Evolutionary conservation across 1,140 invertebrate genomes (phyloP).

Genomic region (Scaptomyza hsui): DNA sequence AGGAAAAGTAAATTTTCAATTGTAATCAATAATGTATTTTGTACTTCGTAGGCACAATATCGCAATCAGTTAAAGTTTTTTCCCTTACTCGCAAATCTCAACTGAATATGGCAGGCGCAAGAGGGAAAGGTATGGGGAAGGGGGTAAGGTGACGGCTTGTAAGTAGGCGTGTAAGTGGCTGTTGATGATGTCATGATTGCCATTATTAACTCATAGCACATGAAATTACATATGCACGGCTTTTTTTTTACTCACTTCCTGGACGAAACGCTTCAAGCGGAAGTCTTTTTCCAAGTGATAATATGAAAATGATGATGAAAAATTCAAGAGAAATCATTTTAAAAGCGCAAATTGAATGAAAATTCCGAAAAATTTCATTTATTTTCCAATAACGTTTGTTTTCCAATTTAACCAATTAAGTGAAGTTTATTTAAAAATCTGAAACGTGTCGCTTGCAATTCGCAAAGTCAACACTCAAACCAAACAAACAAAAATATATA

Average conservation of each 20-base stretch:
- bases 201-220: slow-evolving; percentile 32
- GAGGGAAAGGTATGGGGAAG: neutral
- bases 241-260: neutral
- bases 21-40: slow-evolving; percentile 71
- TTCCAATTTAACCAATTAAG: slow-evolving; percentile 11
- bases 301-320: no score
- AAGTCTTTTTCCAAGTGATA: neutral
- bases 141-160: neutral
- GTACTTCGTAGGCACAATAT: slow-evolving; percentile 22
- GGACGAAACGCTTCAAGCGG: neutral
- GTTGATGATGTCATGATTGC: slow-evolving; percentile 32
- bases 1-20: slow-evolving; percentile 66
- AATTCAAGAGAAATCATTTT: neutral
- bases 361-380: neutral
- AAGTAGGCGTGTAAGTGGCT: slow-evolving; percentile 1
- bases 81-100: neutral
- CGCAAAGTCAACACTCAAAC: slow-evolving; percentile 16
- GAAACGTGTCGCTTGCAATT: slow-evolving; percentile 16
- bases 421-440: slow-evolving; percentile 16
- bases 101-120: neutral
- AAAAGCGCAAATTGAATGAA: neutral
- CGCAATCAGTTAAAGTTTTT: slow-evolving; percentile 27
- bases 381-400: neutral
- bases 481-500: slow-evolving; percentile 1
- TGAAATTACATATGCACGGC: slow-evolving; percentile 31